These are phyloP conservation scores for Lithosia quadra DNA, from an alignment of 2,888 invertebrate species.

Conservation along the genomic window DNA sequence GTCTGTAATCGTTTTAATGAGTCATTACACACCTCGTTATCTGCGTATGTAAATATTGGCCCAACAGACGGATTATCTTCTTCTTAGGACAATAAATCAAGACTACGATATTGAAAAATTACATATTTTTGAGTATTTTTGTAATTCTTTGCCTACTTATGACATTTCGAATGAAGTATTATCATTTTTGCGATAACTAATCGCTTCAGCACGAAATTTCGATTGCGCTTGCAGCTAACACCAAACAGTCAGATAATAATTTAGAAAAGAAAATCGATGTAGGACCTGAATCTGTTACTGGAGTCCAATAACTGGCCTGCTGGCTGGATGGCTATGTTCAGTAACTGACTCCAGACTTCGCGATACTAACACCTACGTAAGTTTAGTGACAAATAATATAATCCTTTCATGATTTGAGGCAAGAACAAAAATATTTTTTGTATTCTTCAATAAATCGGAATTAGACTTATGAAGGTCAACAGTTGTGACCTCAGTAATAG, in stretches of 20 bases:
- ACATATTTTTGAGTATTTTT: too few relatives aligned
- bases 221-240: neutral
- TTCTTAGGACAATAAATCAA: neutral
- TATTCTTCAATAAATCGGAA: neutral
- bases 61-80: constrained; percentile 1
- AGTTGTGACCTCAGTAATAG: neutral
- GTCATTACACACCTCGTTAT: constrained; percentile 6
- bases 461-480: neutral
- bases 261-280: neutral
- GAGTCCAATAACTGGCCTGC: too few relatives aligned
- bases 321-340: too few relatives aligned
- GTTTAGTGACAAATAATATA: too few relatives aligned
- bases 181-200: neutral
- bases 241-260: neutral
- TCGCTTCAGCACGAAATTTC: neutral
- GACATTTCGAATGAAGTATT: neutral
- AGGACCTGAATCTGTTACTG: too few relatives aligned
- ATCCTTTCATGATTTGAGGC: neutral
- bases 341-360: neutral
- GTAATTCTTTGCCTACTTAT: too few relatives aligned
- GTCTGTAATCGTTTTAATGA: constrained; percentile 17
- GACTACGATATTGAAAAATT: neutral
- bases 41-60: constrained; percentile 23
- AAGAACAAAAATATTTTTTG: neutral
- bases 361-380: neutral